phyloP scores from a whole-genome alignment of 2,113 vertebrate species.

The Crotophaga sulcirostris region DNA sequence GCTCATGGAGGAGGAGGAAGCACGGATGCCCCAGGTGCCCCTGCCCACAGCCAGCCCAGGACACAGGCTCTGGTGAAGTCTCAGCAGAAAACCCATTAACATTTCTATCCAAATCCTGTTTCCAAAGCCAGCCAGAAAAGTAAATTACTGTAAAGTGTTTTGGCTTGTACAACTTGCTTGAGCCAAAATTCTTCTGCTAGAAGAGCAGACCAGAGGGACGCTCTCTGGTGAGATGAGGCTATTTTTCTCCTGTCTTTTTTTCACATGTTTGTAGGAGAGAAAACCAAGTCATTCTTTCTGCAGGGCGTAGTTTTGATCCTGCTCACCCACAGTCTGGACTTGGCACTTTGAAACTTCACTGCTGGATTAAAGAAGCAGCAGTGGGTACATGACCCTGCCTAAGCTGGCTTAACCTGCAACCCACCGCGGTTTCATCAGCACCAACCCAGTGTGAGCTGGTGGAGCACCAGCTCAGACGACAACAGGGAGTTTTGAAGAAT shows the following conservation, averaged over 20 bases:
- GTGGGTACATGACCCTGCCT: not conserved
- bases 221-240: not conserved
- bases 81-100: not conserved
- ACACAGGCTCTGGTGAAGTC: not conserved
- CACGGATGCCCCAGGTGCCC: accelerated
- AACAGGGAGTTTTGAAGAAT: not conserved
- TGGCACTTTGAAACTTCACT: not conserved
- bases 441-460: not conserved
- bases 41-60: not conserved
- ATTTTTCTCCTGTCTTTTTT: not conserved
- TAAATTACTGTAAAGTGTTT: not conserved
- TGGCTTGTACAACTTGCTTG: not conserved
- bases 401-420: not conserved
- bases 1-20: not conserved
- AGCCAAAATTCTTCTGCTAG: not conserved
- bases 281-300: not conserved
- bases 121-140: not conserved
- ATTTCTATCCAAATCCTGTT: not conserved
- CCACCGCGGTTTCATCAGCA: accelerated
- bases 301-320: not conserved
- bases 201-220: not conserved
- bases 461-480: not conserved
- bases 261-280: not conserved
- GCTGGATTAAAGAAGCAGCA: not conserved
- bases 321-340: not conserved